These are phyloP conservation scores for Andrena haemorrhoa DNA, from an alignment of 2,888 invertebrate species.

Conservation along the genomic window DNA sequence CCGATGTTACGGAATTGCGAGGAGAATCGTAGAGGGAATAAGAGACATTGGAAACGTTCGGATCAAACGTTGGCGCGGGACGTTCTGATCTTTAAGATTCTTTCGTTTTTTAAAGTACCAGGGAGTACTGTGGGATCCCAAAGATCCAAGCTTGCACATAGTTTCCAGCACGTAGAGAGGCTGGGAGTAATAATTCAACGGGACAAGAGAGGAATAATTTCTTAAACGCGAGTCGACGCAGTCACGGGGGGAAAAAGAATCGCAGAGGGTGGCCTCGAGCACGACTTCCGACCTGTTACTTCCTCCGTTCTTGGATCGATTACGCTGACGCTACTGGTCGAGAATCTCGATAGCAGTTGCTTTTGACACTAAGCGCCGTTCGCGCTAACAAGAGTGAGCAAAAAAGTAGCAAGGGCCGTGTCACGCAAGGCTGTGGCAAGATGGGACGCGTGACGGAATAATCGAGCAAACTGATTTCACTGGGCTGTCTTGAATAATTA, in stretches of 20 bases:
- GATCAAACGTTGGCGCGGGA: no score
- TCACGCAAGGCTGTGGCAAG: not conserved
- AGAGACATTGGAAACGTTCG: not conserved
- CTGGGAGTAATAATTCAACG: slow-evolving; percentile 12
- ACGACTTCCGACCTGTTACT: slow-evolving; percentile 47
- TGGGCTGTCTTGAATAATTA: not conserved
- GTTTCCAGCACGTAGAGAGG: not conserved
- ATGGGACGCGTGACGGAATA: not conserved
- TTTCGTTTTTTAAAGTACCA: not conserved
- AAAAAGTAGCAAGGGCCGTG: slow-evolving; percentile 14
- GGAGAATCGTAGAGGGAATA: not conserved
- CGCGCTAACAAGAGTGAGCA: slow-evolving; percentile 54
- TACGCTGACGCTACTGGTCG: slow-evolving; percentile 30
- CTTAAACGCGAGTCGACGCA: slow-evolving; percentile 3
- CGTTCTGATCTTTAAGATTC: no score
- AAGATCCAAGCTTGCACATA: not conserved
- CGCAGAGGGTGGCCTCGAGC: not conserved
- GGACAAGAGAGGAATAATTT: slow-evolving; percentile 7
- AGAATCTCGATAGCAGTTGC: slow-evolving; percentile 47
- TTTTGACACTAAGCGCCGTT: slow-evolving; percentile 56
- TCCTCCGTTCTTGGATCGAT: slow-evolving; percentile 37
- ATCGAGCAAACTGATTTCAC: not conserved
- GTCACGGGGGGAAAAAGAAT: not conserved
- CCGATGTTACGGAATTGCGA: not conserved
- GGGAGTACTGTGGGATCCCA: not conserved